Percentiles rank a stretch among this genome's conserved stretches.
These are phyloP conservation scores for Actinemys pallida DNA, from an alignment of 2,113 vertebrate genomes.

Conservation along the genomic window DNA sequence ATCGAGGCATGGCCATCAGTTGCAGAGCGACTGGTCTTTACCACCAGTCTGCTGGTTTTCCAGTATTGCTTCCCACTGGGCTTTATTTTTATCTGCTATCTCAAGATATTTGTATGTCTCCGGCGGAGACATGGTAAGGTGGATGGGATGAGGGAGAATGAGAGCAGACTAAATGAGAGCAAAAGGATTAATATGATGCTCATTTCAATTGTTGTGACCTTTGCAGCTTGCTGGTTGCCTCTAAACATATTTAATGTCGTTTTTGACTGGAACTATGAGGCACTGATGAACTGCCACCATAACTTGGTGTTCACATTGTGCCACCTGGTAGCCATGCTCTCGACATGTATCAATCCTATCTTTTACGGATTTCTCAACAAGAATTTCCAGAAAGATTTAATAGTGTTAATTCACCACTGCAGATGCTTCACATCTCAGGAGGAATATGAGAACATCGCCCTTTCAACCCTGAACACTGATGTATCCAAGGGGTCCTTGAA, in stretches of 20 bases:
- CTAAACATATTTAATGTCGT: constrained; percentile 82
- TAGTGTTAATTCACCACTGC: constrained; percentile 68
- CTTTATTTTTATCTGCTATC: constrained; percentile 82
- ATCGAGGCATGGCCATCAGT: constrained; percentile 77
- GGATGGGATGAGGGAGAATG: constrained; percentile 69
- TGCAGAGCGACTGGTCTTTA: constrained; percentile 77
- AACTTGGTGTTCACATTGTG: constrained; percentile 79
- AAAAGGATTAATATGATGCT: constrained; percentile 79
- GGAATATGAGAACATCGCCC: constrained; percentile 78
- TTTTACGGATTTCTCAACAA: constrained; percentile 84
- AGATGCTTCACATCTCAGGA: constrained; percentile 67
- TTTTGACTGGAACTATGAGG: constrained; percentile 82
- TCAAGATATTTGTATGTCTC: constrained; percentile 78
- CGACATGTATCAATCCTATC: constrained; percentile 81
- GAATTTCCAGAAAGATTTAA: constrained; percentile 83
- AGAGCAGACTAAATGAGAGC: constrained; percentile 71
- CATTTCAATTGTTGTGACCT: constrained; percentile 78
- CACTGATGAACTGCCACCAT: constrained; percentile 79
- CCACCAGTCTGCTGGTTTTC: constrained; percentile 76
- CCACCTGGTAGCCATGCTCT: constrained; percentile 82
- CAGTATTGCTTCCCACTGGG: constrained; percentile 80
- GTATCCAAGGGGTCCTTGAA: constrained; percentile 76
- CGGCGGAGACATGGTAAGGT: constrained; percentile 66
- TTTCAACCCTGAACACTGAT: constrained; percentile 76
- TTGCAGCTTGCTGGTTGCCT: constrained; percentile 81